Conservation (phyloP, 64 coral and sea anemone species). For the Hydrozoanthus tunicans region DNA sequence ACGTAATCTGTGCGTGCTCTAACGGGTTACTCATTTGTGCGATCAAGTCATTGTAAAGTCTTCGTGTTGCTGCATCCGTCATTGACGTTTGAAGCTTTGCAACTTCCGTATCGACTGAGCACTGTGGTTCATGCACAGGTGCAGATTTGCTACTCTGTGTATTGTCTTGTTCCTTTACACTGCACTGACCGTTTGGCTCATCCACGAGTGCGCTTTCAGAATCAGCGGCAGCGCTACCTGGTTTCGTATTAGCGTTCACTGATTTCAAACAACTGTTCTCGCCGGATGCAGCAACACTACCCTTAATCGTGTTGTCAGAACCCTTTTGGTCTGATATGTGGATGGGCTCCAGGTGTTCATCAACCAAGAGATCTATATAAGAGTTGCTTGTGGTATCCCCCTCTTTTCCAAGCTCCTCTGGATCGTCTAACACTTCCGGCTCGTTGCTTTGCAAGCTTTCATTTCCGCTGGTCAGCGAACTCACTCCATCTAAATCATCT, state of each 20-base stretch:
- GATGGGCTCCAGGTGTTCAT: slow-evolving; percentile 35
- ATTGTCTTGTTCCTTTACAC: not conserved
- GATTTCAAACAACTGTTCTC: not conserved
- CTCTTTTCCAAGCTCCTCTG: not conserved
- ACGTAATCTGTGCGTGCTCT: slow-evolving; percentile 4
- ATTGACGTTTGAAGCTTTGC: not conserved
- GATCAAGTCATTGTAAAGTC: slow-evolving; percentile 41
- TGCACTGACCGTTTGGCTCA: not conserved
- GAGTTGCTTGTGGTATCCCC: not conserved
- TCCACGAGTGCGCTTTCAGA: not conserved
- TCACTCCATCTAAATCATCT: not conserved
- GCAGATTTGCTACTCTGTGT: slow-evolving; percentile 1
- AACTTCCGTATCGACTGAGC: not conserved
- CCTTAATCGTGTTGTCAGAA: not conserved
- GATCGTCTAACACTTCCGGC: not conserved
- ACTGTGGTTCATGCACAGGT: not conserved
- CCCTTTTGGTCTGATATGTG: slow-evolving; percentile 38
- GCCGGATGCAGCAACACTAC: not conserved
- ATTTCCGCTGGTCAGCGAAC: not conserved
- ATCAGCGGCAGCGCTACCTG: not conserved
- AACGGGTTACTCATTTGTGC: slow-evolving; percentile 15
- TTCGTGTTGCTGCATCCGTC: slow-evolving; percentile 42
- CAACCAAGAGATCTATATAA: slow-evolving; percentile 32
- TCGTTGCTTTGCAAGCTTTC: not conserved
- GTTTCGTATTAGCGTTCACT: not conserved